These are phyloP conservation scores for Iselma pallidipennis DNA, from an alignment of 2,888 invertebrate species.

Conservation along the genomic window DNA sequence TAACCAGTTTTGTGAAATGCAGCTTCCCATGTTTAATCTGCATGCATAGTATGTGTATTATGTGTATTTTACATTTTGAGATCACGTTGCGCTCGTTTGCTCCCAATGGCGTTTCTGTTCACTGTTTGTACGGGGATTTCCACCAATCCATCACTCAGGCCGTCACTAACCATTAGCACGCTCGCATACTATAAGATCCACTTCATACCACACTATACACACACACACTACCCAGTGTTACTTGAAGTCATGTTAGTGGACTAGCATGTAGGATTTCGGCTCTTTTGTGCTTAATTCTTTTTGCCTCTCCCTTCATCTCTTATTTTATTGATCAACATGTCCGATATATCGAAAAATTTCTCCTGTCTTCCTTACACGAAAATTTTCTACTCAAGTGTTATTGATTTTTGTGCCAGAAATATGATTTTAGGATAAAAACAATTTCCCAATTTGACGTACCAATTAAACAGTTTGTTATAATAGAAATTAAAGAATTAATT, in stretches of 20 bases:
- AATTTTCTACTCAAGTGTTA: too few relatives aligned
- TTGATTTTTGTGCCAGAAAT: too few relatives aligned
- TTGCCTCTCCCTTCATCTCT: background rate
- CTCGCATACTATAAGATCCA: constrained; percentile 54
- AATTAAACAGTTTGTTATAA: too few relatives aligned
- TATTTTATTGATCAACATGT: background rate
- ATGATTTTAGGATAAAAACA: too few relatives aligned
- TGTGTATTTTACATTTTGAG: constrained; percentile 33
- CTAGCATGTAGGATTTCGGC: background rate
- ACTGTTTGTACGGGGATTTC: constrained; percentile 52
- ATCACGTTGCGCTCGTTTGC: constrained; percentile 41
- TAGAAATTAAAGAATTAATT: too few relatives aligned
- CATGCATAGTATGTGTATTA: constrained; percentile 31
- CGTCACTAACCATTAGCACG: constrained; percentile 68
- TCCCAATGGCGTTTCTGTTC: constrained; percentile 47
- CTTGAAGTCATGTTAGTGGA: background rate
- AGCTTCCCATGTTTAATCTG: constrained; percentile 50
- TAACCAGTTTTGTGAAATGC: constrained; percentile 27
- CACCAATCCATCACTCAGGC: constrained; percentile 62
- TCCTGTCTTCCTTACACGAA: too few relatives aligned
- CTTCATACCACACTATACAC: constrained; percentile 39
- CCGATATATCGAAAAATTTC: too few relatives aligned
- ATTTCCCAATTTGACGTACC: too few relatives aligned
- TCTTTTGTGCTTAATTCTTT: background rate
- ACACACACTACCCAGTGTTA: constrained; percentile 7